Evolutionary conservation across 2,797 vertebrate genomes (phyloP), one percentile per base, ranked within the genome.

Genomic region (Cyprinella venusta): DNA sequence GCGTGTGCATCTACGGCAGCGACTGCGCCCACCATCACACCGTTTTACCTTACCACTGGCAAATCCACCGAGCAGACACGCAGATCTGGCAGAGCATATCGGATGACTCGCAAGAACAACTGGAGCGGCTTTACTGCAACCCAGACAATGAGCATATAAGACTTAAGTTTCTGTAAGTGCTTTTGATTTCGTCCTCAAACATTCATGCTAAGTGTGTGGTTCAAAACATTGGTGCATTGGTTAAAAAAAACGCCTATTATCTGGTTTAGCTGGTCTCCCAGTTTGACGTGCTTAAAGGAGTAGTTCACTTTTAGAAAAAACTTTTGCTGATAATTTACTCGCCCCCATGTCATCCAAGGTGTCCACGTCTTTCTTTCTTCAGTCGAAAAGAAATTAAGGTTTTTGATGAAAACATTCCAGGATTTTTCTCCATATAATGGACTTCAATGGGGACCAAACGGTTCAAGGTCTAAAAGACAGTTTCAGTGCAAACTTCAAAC

Each of bases 61-160:
- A 99, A 90, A 96, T 99, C 93, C 96, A 93, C 91, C 94, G 94
- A 89, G 96, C 92, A 88, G 90, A 94, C 52, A 95, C 92, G 40
- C 96, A 97, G 80, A 91, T 90, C 12, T 99, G 98, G 98, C 97
- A 99, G 88, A 98, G 97, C 85, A 93, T 99, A 85, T 95, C 95
- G 42, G 97, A 97, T 76, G 98, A 99, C 88, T 96, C 98, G 80
- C 98, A 99, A 93, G 98, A 99, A 90, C 98, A 99, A 90, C 94
- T 99, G 95, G 98, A 99, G 92, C 96, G 98, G 90, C 97, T 99
- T 81, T 99, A 97, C 92, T 99, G 98, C 95, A 99, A 98, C 92
- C 98, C 98, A n/a, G 98, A 99, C 94, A 98, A 98, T 45, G 97
- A 99, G 68, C 96, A 96, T 89, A 95, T 97, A 93, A 95, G 96